Conservation (phyloP, 2,888 invertebrate species). For the Plebejus melissa region DNA sequence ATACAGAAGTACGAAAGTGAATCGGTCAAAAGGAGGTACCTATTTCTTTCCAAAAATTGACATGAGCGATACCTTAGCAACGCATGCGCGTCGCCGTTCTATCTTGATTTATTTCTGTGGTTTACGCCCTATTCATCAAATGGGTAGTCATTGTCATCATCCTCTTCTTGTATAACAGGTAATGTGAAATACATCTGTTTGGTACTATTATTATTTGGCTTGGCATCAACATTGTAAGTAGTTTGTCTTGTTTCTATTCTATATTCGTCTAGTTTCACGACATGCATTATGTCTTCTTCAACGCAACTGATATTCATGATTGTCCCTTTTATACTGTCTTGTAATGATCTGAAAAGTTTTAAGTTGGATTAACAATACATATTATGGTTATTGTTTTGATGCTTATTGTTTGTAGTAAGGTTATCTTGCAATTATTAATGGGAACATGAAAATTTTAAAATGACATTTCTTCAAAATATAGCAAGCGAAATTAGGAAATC, state of each 20-base stretch:
- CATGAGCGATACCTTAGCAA: too few relatives aligned
- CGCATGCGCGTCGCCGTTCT: too few relatives aligned
- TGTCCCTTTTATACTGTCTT: conserved; percentile 48
- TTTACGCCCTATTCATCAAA: conserved; percentile 42
- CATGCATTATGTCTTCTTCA: conserved; percentile 50
- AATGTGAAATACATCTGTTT: conserved; percentile 38
- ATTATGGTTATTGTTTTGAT: neutral
- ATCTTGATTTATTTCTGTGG: too few relatives aligned
- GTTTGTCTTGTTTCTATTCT: conserved; percentile 50
- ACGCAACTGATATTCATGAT: conserved; percentile 52
- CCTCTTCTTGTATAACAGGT: conserved; percentile 54
- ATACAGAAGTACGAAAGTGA: too few relatives aligned
- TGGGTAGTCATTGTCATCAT: conserved; percentile 56
- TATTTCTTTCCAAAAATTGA: too few relatives aligned
- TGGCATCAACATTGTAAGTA: neutral
- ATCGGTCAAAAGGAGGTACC: too few relatives aligned
- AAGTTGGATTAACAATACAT: neutral
- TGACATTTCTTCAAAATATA: too few relatives aligned
- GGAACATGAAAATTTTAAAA: too few relatives aligned
- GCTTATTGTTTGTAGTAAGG: neutral
- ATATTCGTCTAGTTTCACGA: conserved; percentile 55
- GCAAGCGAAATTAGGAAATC: too few relatives aligned
- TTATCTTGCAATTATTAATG: too few relatives aligned
- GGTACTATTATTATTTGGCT: neutral
- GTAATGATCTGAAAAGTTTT: conserved; percentile 45